Percentiles rank a stretch among this genome's conserved stretches.
phyloP scores from a whole-genome alignment of 2,888 invertebrate species.

The Theretra japonica region DNA sequence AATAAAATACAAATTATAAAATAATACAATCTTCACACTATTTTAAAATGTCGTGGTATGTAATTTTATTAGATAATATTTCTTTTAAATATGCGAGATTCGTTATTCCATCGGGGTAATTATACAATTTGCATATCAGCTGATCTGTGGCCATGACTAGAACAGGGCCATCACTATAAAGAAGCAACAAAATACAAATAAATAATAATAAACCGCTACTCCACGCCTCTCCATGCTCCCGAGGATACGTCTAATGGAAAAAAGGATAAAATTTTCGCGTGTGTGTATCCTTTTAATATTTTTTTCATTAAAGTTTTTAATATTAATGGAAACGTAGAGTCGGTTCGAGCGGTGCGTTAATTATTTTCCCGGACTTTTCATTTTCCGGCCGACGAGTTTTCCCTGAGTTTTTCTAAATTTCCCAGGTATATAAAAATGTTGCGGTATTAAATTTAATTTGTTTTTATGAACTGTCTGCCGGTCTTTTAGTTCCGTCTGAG shows the following conservation, averaged over 20 bases:
- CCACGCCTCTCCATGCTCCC: conserved; percentile 49
- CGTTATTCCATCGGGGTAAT: too few relatives aligned
- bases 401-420: conserved; percentile 42
- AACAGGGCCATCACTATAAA: too few relatives aligned
- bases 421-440: conserved; percentile 42
- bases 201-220: conserved; percentile 40
- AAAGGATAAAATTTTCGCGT: conserved; percentile 79
- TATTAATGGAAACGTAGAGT: conserved; percentile 77
- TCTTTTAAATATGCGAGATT: too few relatives aligned
- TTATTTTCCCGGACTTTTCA: conserved; percentile 73
- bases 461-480: conserved; percentile 65
- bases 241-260: conserved; percentile 77
- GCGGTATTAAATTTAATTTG: conserved; percentile 68
- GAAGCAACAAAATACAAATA: conserved; percentile 11
- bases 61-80: too few relatives aligned
- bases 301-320: conserved; percentile 85
- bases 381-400: conserved; percentile 58
- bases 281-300: conserved; percentile 75
- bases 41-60: too few relatives aligned
- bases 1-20: too few relatives aligned
- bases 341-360: conserved; percentile 61
- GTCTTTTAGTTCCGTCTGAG: conserved; percentile 59
- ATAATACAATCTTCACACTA: too few relatives aligned
- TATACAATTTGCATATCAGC: too few relatives aligned
- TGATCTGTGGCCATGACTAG: too few relatives aligned